phyloP scores from a whole-genome alignment of 2,797 vertebrate genomes.

The Pangasius krempfi region DNA sequence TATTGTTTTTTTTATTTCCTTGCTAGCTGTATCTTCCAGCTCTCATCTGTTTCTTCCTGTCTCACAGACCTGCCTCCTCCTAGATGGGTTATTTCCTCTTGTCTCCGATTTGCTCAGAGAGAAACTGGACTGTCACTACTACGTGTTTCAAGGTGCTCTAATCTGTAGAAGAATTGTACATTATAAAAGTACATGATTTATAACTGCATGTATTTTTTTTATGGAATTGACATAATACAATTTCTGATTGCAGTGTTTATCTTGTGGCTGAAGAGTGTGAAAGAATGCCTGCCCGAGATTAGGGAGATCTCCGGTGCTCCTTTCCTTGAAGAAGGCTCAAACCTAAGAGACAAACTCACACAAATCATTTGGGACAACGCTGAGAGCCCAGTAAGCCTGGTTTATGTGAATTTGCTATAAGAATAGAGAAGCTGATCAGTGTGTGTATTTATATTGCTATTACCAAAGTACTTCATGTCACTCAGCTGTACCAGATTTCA shows the following conservation, averaged over 20 bases:
- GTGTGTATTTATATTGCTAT: not conserved
- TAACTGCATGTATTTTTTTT: not conserved
- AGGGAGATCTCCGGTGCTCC: slow-evolving; percentile 66
- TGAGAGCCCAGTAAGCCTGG: slow-evolving; percentile 80
- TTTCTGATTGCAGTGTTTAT: slow-evolving; percentile 72
- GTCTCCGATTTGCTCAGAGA: slow-evolving; percentile 75
- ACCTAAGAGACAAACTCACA: slow-evolving; percentile 69
- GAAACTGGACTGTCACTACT: slow-evolving; percentile 78
- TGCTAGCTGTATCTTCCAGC: not conserved
- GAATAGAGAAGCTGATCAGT: not conserved
- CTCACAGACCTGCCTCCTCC: slow-evolving; percentile 73
- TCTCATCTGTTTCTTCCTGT: not conserved
- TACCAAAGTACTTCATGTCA: not conserved
- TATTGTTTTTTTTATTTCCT: not conserved
- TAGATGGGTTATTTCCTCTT: slow-evolving; percentile 79
- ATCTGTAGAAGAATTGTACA: slow-evolving; percentile 18
- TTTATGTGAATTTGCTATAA: not conserved
- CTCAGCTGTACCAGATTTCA: not conserved
- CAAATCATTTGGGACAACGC: slow-evolving; percentile 83
- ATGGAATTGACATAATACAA: not conserved
- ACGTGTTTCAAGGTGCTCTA: slow-evolving; percentile 83
- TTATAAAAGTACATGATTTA: not conserved
- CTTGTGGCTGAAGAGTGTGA: slow-evolving; percentile 83
- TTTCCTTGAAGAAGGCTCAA: slow-evolving; percentile 68
- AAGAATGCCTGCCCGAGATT: slow-evolving; percentile 72